phyloP scores from a whole-genome alignment of 2,113 vertebrate species.

The Spea bombifrons region DNA sequence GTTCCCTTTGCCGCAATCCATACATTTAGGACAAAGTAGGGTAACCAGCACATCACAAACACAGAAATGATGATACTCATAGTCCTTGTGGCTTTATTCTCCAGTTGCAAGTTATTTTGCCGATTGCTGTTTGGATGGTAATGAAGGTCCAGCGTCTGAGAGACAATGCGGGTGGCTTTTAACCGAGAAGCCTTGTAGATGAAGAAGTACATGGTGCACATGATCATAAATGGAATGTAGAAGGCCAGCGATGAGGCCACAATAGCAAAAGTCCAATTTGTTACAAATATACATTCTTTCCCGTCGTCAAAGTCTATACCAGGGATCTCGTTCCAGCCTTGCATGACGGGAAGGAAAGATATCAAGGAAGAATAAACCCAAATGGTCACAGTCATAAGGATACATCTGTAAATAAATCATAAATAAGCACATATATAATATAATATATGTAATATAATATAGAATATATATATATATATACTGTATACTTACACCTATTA shows the following conservation, averaged over 20 bases:
- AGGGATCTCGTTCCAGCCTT: constrained; percentile 69
- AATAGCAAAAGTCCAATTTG: constrained; percentile 68
- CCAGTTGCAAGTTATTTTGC: constrained; percentile 69
- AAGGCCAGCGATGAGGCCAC: constrained; percentile 65
- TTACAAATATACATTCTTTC: constrained; percentile 66
- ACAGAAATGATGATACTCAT: constrained; percentile 78
- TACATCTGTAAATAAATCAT: constrained; percentile 54
- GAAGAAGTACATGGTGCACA: constrained; percentile 72
- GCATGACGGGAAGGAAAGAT: constrained; percentile 67
- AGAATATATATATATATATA: too few relatives aligned
- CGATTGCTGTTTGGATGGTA: constrained; percentile 68
- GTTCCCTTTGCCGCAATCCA: constrained; percentile 70
- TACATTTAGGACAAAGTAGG: constrained; percentile 82
- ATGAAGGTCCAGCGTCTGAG: constrained; percentile 65
- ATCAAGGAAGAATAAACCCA: constrained; percentile 69
- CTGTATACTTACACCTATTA: too few relatives aligned
- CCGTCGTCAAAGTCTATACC: constrained; percentile 58
- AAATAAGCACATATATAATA: not conserved
- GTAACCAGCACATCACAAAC: constrained; percentile 86
- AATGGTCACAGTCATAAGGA: constrained; percentile 64
- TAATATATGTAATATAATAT: too few relatives aligned
- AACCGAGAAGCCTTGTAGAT: constrained; percentile 65
- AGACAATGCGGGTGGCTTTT: constrained; percentile 63
- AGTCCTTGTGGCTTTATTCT: constrained; percentile 70
- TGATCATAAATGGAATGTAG: constrained; percentile 64